Evolutionary conservation across 2,888 invertebrate species (phyloP).

Genomic region (Drosophila acutilabella): DNA sequence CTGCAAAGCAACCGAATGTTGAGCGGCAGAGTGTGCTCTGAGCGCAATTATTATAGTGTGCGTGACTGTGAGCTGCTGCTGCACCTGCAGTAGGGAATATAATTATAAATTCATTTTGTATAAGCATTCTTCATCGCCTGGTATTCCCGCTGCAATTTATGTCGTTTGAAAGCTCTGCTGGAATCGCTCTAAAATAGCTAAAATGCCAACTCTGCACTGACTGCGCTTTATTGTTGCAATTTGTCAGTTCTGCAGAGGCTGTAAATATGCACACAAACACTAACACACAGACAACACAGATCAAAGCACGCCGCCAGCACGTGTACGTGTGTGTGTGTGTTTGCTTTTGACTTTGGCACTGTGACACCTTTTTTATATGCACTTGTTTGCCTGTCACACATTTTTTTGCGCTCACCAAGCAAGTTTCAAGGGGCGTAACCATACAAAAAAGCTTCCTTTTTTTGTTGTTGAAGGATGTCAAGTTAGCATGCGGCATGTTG

Average conservation of each 20-base stretch:
- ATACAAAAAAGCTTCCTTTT: slow-evolving; percentile 11
- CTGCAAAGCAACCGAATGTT: too few relatives aligned
- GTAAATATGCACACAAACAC: slow-evolving; percentile 9
- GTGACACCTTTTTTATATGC: slow-evolving; percentile 52
- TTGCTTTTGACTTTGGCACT: slow-evolving; percentile 52
- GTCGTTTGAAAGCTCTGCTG: too few relatives aligned
- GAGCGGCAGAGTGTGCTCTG: too few relatives aligned
- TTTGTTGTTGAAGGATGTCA: slow-evolving; percentile 19
- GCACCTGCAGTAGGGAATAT: too few relatives aligned
- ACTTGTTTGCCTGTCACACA: slow-evolving; percentile 44
- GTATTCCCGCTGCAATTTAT: too few relatives aligned
- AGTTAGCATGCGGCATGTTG: slow-evolving; percentile 4
- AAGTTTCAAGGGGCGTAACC: slow-evolving; percentile 27
- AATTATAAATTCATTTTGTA: too few relatives aligned
- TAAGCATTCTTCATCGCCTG: too few relatives aligned
- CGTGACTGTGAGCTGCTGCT: too few relatives aligned
- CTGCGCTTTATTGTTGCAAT: slow-evolving; percentile 34
- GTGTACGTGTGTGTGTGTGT: slow-evolving; percentile 16
- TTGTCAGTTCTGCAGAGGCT: slow-evolving; percentile 30
- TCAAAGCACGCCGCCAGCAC: slow-evolving; percentile 47
- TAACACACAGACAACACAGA: slow-evolving; percentile 34
- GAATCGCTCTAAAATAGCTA: too few relatives aligned
- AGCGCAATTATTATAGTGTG: too few relatives aligned
- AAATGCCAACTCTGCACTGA: background rate
- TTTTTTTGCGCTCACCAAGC: slow-evolving; percentile 17